These are phyloP conservation scores for Ptyas mucosa DNA, from an alignment of 2,113 vertebrate genomes.

Conservation along the genomic window DNA sequence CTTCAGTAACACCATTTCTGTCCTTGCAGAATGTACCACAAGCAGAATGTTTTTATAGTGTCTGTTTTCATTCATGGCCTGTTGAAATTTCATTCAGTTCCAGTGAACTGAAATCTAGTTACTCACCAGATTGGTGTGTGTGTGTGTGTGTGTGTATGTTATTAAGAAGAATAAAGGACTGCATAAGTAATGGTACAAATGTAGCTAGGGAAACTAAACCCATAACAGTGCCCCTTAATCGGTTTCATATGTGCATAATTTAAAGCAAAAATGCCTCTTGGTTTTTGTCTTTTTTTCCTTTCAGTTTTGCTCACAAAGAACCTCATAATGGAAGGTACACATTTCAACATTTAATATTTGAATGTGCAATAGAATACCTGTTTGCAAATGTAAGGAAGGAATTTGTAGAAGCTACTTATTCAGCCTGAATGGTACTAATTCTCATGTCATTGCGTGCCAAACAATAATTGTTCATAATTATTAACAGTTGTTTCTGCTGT, in stretches of 20 bases:
- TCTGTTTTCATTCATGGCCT: neutral
- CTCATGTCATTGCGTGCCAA: constrained; percentile 38
- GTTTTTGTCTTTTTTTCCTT: constrained; percentile 29
- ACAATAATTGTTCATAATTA: constrained; percentile 43
- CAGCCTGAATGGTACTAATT: constrained; percentile 29
- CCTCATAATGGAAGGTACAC: constrained; percentile 22
- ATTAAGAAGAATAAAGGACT: neutral
- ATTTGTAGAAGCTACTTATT: constrained; percentile 1
- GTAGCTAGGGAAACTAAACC: constrained; percentile 25
- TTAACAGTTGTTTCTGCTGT: constrained; percentile 18
- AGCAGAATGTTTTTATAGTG: neutral
- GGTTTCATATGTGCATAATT: constrained; percentile 55
- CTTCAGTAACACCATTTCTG: neutral
- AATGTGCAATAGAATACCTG: constrained; percentile 28
- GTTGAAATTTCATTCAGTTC: neutral
- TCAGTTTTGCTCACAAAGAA: constrained; percentile 29
- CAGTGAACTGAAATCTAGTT: neutral
- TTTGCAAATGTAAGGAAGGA: constrained; percentile 33
- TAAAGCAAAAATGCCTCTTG: constrained; percentile 33
- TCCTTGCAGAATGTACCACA: neutral
- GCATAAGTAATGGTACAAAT: constrained; percentile 6
- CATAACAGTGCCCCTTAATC: constrained; percentile 50
- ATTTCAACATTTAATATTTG: constrained; percentile 24
- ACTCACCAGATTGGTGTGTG: neutral
- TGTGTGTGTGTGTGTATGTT: too few relatives aligned